These are phyloP conservation scores for Cynaeus angustus DNA, from an alignment of 2,888 invertebrate species.

Conservation along the genomic window DNA sequence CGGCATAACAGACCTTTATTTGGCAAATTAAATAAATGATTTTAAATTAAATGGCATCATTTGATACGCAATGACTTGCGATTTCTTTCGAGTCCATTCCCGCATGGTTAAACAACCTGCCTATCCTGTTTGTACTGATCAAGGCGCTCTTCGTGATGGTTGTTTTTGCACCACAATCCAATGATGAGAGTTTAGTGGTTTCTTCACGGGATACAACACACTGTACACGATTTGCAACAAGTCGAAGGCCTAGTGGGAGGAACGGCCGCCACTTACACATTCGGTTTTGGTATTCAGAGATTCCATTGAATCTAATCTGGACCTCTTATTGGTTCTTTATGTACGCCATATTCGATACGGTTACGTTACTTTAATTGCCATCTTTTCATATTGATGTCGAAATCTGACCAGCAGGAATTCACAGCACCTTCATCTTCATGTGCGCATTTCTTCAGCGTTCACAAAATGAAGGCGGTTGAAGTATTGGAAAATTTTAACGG, in stretches of 20 bases:
- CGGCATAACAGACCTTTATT: constrained; percentile 26
- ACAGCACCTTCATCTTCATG: constrained; percentile 24
- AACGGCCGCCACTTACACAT: constrained; percentile 53
- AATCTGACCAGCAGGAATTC: constrained; percentile 38
- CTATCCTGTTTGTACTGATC: constrained; percentile 53
- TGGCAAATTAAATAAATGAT: constrained; percentile 49
- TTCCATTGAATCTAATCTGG: constrained; percentile 58
- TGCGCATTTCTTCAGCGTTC: constrained; percentile 6
- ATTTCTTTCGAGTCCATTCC: constrained; percentile 53
- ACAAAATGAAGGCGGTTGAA: constrained; percentile 29
- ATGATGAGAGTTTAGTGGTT: constrained; percentile 53
- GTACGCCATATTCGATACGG: constrained; percentile 56
- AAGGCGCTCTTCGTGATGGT: constrained; percentile 49
- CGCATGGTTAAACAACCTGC: constrained; percentile 50
- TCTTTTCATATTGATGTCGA: constrained; percentile 47
- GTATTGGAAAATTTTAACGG: too few relatives aligned
- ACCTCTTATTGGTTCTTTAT: constrained; percentile 58
- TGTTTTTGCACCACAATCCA: constrained; percentile 54
- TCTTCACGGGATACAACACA: constrained; percentile 43
- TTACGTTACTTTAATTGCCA: constrained; percentile 52
- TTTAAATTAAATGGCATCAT: constrained; percentile 48
- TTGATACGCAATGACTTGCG: constrained; percentile 53
- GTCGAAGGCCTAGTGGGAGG: constrained; percentile 55
- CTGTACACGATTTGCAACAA: constrained; percentile 55
- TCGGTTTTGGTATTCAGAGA: constrained; percentile 55